phyloP scores from a whole-genome alignment of 2,888 invertebrate genomes.

The Ceratothoa steindachneri region DNA sequence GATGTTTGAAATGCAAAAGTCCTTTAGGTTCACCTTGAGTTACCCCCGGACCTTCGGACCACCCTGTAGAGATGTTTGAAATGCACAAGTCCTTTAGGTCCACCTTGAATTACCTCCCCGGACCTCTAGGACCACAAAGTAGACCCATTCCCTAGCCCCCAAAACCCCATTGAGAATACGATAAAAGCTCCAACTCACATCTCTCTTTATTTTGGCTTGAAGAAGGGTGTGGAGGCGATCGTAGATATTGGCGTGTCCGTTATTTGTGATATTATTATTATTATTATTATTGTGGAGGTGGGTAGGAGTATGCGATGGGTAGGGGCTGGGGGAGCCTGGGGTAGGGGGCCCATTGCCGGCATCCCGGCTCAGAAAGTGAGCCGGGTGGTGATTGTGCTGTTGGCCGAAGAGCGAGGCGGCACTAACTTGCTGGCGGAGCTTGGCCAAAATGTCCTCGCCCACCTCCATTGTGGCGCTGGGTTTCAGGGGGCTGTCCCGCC shows the following conservation, averaged over 20 bases:
- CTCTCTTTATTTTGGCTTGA: constrained; percentile 39
- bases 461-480: constrained; percentile 25
- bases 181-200: constrained; percentile 29
- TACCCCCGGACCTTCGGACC: too few species aligned
- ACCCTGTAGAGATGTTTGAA: too few species aligned
- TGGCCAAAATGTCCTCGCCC: constrained; percentile 44
- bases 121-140: too few species aligned
- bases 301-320: constrained; percentile 1
- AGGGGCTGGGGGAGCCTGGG: constrained; percentile 19
- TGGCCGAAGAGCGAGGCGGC: constrained; percentile 33
- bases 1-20: too few species aligned
- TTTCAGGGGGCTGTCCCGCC: constrained; percentile 42
- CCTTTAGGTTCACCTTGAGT: too few species aligned
- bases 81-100: too few species aligned
- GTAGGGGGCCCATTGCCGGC: constrained; percentile 23
- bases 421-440: constrained; percentile 42
- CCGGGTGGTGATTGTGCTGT: constrained; percentile 11
- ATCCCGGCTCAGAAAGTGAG: constrained; percentile 10
- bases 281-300: constrained; percentile 5
- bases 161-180: too few species aligned
- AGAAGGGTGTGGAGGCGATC: constrained; percentile 39
- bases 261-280: constrained; percentile 28
- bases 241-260: constrained; percentile 33
- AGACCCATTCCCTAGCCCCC: too few species aligned
- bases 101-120: too few species aligned